These are phyloP conservation scores for Neodiprion fabricii DNA, from an alignment of 1,140 invertebrate genomes.

Conservation along the genomic window DNA sequence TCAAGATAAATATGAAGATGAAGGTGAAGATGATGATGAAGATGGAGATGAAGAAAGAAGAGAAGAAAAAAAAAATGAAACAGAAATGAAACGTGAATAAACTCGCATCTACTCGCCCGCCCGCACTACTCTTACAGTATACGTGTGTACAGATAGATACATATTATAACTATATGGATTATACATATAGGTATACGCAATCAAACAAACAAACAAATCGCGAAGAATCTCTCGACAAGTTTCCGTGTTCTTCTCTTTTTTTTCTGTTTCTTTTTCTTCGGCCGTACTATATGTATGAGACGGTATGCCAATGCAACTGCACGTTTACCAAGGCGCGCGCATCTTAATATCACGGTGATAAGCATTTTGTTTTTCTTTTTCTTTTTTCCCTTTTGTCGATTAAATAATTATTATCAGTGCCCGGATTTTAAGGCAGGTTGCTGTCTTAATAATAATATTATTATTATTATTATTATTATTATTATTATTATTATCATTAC, in stretches of 20 bases:
- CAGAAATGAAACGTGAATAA: background rate
- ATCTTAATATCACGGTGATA: conserved; percentile 27
- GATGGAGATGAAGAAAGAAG: background rate
- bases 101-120: background rate
- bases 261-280: conserved; percentile 9
- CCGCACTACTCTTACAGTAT: background rate
- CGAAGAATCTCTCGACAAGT: conserved; percentile 3
- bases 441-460: no score
- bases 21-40: background rate
- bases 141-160: no score
- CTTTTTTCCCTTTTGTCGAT: conserved; percentile 12
- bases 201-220: background rate
- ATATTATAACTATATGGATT: no score
- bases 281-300: background rate
- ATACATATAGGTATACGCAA: background rate
- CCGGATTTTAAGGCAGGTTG: no score
- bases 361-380: conserved; percentile 14
- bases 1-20: background rate
- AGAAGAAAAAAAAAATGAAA: background rate
- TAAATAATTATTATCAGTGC: no score
- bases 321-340: conserved; percentile 22
- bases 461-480: no score
- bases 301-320: conserved; percentile 1
- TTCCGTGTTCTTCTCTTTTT: conserved; percentile 14
- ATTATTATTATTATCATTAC: no score